These are phyloP conservation scores for Trissolcus brochymenae DNA, from an alignment of 2,888 invertebrate genomes.

Conservation along the genomic window DNA sequence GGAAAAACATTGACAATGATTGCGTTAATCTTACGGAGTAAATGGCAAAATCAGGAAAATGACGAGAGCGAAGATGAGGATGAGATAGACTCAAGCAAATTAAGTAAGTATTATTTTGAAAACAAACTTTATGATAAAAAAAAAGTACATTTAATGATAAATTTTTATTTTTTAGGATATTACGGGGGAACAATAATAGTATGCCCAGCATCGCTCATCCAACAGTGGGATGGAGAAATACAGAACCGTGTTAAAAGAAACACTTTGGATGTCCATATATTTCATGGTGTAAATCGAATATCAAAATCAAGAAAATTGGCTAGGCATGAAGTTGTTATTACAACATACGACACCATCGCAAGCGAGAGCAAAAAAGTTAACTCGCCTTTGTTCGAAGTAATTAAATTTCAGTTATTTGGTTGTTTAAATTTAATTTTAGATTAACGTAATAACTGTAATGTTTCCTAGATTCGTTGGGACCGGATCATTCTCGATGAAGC, in stretches of 20 bases:
- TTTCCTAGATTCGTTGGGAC: slow-evolving; percentile 84
- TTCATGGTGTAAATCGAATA: slow-evolving; percentile 90
- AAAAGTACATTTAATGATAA: not conserved
- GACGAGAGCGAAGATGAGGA: slow-evolving; percentile 50
- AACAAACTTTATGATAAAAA: not conserved
- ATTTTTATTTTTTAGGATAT: slow-evolving; percentile 56
- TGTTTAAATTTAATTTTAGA: not conserved
- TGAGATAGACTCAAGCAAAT: slow-evolving; percentile 1
- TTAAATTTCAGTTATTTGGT: not conserved
- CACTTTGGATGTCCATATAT: slow-evolving; percentile 80
- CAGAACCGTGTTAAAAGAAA: slow-evolving; percentile 80
- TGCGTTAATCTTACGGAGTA: slow-evolving; percentile 79
- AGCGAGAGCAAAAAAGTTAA: slow-evolving; percentile 78
- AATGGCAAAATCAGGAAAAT: slow-evolving; percentile 65
- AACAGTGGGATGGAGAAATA: slow-evolving; percentile 93
- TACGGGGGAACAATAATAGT: slow-evolving; percentile 90
- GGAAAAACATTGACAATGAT: slow-evolving; percentile 92
- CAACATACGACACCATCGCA: slow-evolving; percentile 88
- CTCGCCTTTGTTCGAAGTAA: slow-evolving; percentile 56
- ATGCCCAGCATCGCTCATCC: slow-evolving; percentile 92
- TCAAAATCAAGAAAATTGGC: slow-evolving; percentile 78
- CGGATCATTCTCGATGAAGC: slow-evolving; percentile 95
- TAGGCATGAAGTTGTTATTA: slow-evolving; percentile 88
- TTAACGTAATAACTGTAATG: not conserved
- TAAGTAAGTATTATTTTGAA: slow-evolving; percentile 31